Evolutionary conservation across 1,140 invertebrate species (phyloP), one percentile per base, ranked within the genome.

Genomic region (Gerris buenoi): DNA sequence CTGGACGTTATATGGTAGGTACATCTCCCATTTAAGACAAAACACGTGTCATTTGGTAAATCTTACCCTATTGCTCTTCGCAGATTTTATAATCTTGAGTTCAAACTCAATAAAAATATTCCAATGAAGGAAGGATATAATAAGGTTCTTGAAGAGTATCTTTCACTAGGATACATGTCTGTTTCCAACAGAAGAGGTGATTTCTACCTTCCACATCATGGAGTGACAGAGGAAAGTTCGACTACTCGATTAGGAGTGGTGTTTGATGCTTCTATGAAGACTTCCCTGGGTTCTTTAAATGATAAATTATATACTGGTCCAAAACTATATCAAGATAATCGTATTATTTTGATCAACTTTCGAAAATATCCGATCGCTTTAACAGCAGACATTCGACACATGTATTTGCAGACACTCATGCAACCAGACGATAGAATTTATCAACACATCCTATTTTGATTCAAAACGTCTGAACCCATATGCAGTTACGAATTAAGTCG

Each of bases 1-100:
- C 15, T 26, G 63, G 63, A 25, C 23, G 63, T 27, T 64, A 64
- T 64, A 64, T 64, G 2, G 63, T 64, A n/a, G n/a, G n/a, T n/a
- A n/a, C 23, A 26, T 13, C n/a, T 64, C 13, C 63, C 63, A 5
- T 28, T 64, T 13, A 64, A 64, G 26, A 64, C n/a, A 18, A 10
- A 13, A 18, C 2, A 18, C 27, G 27, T 18, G 2, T 27, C 26
- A 10, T 26, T 64, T 22, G 63, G 63, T 26, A 5, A 64, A n/a
- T 23, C n/a, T 26, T 13, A 64, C 5, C 10, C n/a, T 25, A 64
- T 64, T 27, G 63, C 63, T 28, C 23, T 64, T 25, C 63, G 63
- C 2, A 25, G 63, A 26, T 64, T 64, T 28, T 64, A 26, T 64
- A 28, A 26, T 22, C 27, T 64, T 27, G 63, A 64, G 27, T 2